These are phyloP conservation scores for Blomia tropicalis DNA, from an alignment of 2,888 invertebrate genomes.

Conservation along the genomic window DNA sequence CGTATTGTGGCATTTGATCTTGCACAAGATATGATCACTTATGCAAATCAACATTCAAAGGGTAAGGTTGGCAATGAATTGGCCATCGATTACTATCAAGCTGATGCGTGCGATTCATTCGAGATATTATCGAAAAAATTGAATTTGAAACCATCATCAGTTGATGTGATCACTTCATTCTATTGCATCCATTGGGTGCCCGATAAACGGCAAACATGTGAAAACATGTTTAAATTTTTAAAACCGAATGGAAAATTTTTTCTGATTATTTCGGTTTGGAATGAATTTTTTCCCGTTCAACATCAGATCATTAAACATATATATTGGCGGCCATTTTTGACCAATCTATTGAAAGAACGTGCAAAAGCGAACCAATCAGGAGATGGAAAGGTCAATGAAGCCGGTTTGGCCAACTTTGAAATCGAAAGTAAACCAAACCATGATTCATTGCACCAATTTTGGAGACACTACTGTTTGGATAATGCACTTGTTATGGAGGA, in stretches of 20 bases:
- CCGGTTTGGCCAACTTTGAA: not conserved
- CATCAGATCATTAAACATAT: conserved; percentile 9
- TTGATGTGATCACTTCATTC: conserved; percentile 22
- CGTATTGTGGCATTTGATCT: conserved; percentile 25
- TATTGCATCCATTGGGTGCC: conserved; percentile 26
- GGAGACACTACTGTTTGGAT: conserved; percentile 1
- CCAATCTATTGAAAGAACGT: not conserved
- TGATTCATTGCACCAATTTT: not conserved
- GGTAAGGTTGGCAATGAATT: not conserved
- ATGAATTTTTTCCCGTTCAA: conserved; percentile 4
- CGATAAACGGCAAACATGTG: conserved; percentile 22
- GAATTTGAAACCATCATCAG: not conserved
- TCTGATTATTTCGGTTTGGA: conserved; percentile 12
- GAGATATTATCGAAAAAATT: not conserved
- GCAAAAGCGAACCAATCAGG: not conserved
- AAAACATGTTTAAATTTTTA: conserved; percentile 22
- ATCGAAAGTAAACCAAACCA: not conserved
- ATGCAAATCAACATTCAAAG: conserved; percentile 21
- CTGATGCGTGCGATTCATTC: conserved; percentile 17
- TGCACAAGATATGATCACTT: conserved; percentile 24
- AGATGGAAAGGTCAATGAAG: not conserved
- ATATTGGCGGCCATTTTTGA: conserved; percentile 1
- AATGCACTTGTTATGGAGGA: not conserved
- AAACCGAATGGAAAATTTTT: conserved; percentile 11
- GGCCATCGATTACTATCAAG: conserved; percentile 1